Percentiles rank a stretch among this genome's conserved stretches.
phyloP scores from a whole-genome alignment of 2,888 invertebrate species.

The Leucania comma region DNA sequence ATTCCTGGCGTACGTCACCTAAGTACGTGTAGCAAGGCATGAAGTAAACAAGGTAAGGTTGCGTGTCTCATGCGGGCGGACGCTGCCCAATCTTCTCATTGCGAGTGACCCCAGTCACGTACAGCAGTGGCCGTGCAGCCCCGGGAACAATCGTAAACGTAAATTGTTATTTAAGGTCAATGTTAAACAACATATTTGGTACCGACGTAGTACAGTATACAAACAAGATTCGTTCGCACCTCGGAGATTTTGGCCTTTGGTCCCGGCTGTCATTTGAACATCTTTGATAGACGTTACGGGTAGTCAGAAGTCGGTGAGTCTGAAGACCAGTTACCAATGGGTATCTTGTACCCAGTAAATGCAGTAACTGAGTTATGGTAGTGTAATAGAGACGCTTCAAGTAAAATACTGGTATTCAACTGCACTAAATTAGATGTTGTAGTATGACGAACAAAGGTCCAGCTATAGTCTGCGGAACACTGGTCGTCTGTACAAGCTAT shows the following conservation, averaged over 20 bases:
- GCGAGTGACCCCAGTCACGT: constrained; percentile 77
- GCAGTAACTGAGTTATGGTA: neutral
- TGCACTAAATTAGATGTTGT: too few species aligned
- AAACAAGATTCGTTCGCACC: neutral
- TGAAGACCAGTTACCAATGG: neutral
- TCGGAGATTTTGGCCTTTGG: neutral
- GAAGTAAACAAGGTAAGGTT: constrained; percentile 52
- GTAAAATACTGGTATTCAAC: too few species aligned
- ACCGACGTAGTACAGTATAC: constrained; percentile 3
- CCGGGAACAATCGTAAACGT: constrained; percentile 78
- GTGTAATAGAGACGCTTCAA: too few species aligned
- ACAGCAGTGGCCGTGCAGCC: constrained; percentile 66
- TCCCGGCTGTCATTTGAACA: neutral
- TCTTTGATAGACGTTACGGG: neutral
- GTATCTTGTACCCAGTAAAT: neutral
- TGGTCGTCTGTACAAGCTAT: too few species aligned
- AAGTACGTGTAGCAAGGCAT: constrained; percentile 5
- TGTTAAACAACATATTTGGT: constrained; percentile 69
- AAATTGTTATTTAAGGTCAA: constrained; percentile 86
- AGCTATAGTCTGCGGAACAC: too few species aligned
- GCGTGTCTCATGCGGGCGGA: constrained; percentile 76
- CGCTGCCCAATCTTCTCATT: constrained; percentile 85
- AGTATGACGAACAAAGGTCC: too few species aligned
- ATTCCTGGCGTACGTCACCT: neutral
- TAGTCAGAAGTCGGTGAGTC: neutral